Evolutionary conservation across 2,797 vertebrate species (phyloP).

Genomic region (Pogoniulus pusillus): DNA sequence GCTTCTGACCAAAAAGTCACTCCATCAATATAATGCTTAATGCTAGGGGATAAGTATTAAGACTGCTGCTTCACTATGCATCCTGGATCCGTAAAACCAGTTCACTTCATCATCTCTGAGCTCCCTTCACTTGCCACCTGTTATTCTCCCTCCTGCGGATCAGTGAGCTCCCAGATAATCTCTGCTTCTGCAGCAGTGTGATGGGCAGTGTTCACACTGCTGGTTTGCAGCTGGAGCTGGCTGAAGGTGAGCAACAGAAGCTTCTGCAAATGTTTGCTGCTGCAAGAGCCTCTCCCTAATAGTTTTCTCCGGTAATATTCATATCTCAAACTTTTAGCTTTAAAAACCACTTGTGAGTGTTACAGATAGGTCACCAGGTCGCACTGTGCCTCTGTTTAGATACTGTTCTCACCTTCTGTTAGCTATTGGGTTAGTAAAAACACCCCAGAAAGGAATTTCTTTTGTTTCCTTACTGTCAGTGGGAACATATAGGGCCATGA

Average conservation of each 20-base stretch:
- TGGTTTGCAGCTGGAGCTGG: neutral
- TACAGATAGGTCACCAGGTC: neutral
- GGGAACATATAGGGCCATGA: no score
- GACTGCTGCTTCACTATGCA: conserved; percentile 19
- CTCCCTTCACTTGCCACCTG: conserved; percentile 58
- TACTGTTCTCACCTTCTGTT: neutral
- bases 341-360: neutral
- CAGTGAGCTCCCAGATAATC: neutral
- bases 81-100: conserved; percentile 15
- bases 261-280: neutral
- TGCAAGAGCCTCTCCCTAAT: neutral
- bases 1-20: conserved; percentile 58
- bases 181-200: neutral
- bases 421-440: neutral
- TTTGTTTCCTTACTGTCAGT: neutral
- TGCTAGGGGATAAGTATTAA: conserved; percentile 35
- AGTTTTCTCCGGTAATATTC: neutral
- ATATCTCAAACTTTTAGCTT: neutral
- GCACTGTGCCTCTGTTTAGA: neutral
- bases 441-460: neutral
- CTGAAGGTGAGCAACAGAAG: neutral
- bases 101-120: conserved; percentile 47
- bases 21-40: conserved; percentile 46
- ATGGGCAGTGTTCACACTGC: neutral
- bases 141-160: conserved; percentile 9